These are phyloP conservation scores for Siniperca knerii DNA, from an alignment of 2,113 vertebrate species.

Conservation along the genomic window DNA sequence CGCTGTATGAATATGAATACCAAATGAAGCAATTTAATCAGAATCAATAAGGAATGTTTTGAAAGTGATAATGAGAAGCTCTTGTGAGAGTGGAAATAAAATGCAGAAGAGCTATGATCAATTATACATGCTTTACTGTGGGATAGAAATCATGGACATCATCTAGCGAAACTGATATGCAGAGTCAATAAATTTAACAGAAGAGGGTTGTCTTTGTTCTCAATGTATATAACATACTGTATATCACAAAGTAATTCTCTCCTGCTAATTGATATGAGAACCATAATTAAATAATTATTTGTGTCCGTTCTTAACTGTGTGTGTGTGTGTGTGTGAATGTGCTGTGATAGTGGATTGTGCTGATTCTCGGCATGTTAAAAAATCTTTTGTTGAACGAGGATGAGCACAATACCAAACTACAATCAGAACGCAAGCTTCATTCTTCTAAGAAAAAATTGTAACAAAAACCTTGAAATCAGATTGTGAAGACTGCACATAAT, in stretches of 20 bases:
- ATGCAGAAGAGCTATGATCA: slow-evolving; percentile 46
- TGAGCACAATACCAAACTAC: not conserved
- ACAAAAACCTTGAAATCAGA: not conserved
- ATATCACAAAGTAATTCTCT: slow-evolving; percentile 6
- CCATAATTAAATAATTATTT: not conserved
- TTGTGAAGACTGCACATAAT: not conserved
- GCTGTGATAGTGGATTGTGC: not conserved
- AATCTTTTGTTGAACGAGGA: not conserved
- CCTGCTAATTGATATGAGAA: slow-evolving; percentile 18
- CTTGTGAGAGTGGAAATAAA: slow-evolving; percentile 38
- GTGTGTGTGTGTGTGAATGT: not conserved
- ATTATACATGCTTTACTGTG: slow-evolving; percentile 47
- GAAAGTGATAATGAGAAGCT: slow-evolving; percentile 38
- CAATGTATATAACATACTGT: not conserved
- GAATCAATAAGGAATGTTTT: slow-evolving; percentile 59
- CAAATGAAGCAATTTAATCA: slow-evolving; percentile 53
- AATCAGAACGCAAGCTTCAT: not conserved
- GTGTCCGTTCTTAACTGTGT: not conserved
- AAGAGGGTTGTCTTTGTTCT: not conserved
- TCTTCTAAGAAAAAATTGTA: not conserved
- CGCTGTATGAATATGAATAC: slow-evolving; percentile 29
- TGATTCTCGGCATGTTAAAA: not conserved
- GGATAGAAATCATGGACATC: slow-evolving; percentile 1
- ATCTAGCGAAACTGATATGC: slow-evolving; percentile 8
- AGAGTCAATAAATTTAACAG: slow-evolving; percentile 19